A percentile compares a stretch with the other conserved stretches of the same genome.
Evolutionary conservation across 1,140 invertebrate species (phyloP).

Genomic region (Meloidogyne hapla): DNA sequence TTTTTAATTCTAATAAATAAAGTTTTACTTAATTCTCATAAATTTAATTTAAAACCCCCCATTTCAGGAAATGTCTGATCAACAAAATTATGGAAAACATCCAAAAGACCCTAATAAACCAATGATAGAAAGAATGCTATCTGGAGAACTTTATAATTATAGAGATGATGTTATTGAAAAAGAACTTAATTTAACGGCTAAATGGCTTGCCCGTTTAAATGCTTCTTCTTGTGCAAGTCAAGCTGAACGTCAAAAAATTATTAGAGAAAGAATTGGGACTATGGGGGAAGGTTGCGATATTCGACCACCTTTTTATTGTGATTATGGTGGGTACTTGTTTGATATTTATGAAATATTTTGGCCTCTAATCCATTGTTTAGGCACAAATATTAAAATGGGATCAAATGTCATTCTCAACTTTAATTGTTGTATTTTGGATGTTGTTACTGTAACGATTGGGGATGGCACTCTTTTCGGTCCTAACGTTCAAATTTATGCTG

Average conservation of each 20-base stretch:
- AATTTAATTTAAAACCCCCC: no score
- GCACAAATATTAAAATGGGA: slow-evolving; percentile 28
- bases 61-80: neutral
- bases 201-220: slow-evolving; percentile 11
- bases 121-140: slow-evolving; percentile 15
- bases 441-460: slow-evolving; percentile 40
- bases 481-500: slow-evolving; percentile 17
- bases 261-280: slow-evolving; percentile 8
- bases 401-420: slow-evolving; percentile 50
- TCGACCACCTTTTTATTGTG: slow-evolving; percentile 28
- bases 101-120: slow-evolving; percentile 7
- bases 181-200: neutral
- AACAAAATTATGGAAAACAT: slow-evolving; percentile 4
- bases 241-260: neutral
- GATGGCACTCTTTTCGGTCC: slow-evolving; percentile 21
- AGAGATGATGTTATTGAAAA: neutral
- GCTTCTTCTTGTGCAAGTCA: neutral
- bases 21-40: no score
- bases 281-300: slow-evolving; percentile 13
- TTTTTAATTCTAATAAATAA: no score
- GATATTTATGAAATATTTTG: neutral
- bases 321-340: slow-evolving; percentile 12
- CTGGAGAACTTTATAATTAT: slow-evolving; percentile 8
- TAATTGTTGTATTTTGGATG: slow-evolving; percentile 40
- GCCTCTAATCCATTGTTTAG: no score